These are phyloP conservation scores for Thripadectes ignobilis DNA, from an alignment of 2,797 vertebrate species.

Conservation along the genomic window DNA sequence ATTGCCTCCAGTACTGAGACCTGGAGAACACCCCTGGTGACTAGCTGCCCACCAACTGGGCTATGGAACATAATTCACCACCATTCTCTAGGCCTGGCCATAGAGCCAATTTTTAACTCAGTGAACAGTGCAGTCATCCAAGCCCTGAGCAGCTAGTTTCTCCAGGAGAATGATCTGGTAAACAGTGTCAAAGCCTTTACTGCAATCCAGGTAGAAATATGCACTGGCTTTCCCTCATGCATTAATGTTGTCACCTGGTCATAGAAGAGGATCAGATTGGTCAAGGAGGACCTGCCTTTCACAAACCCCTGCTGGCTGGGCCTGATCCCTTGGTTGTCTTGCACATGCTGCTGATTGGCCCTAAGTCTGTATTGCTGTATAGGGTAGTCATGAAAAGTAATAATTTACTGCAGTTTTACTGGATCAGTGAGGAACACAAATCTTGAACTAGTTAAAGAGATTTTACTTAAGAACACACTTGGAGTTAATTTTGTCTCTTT, in stretches of 20 bases:
- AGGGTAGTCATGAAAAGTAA: background rate
- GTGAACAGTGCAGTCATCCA: background rate
- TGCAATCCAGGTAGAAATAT: background rate
- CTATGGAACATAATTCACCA: background rate
- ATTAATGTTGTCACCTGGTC: background rate
- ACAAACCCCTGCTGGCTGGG: background rate
- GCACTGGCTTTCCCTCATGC: background rate
- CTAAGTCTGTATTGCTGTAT: background rate
- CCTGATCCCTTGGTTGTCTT: background rate
- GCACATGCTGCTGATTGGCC: background rate
- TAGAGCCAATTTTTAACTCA: fast-evolving
- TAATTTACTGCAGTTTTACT: background rate
- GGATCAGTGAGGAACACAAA: background rate
- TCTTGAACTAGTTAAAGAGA: background rate
- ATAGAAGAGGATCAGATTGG: background rate
- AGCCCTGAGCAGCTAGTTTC: background rate
- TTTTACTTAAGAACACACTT: background rate
- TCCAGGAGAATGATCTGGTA: background rate
- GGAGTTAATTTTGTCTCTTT: background rate
- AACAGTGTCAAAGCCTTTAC: background rate
- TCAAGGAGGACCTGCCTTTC: background rate
- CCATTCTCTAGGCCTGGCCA: fast-evolving
- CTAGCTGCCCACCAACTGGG: background rate
- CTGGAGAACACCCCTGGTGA: background rate
- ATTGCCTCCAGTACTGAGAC: background rate